phyloP scores from a whole-genome alignment of 1,140 invertebrate genomes.

The Agrilus planipennis region DNA sequence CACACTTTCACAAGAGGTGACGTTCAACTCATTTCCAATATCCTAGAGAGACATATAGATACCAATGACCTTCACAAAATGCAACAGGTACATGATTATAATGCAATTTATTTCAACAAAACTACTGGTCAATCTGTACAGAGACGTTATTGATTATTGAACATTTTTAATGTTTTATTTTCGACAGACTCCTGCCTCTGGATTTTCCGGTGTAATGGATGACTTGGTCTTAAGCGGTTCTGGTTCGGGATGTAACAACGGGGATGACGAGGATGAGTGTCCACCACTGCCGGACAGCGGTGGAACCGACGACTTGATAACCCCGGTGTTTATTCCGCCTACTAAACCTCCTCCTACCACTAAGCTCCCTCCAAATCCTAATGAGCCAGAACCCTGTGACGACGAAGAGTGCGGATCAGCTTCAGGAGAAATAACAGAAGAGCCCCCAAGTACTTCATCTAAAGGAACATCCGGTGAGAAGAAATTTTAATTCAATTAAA shows the following conservation, averaged over 20 bases:
- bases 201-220: constrained; percentile 63
- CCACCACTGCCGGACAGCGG: constrained; percentile 69
- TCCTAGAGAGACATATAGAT: constrained; percentile 54
- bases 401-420: constrained; percentile 78
- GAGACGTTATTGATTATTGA: too few species aligned
- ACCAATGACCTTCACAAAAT: constrained; percentile 52
- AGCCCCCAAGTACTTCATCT: constrained; percentile 45
- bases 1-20: constrained; percentile 60
- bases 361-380: constrained; percentile 33
- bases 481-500: background rate
- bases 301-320: constrained; percentile 81
- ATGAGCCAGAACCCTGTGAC: constrained; percentile 44
- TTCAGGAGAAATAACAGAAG: constrained; percentile 47
- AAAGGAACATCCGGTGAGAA: constrained; percentile 40
- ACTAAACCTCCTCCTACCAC: constrained; percentile 54
- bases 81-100: constrained; percentile 53
- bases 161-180: constrained; percentile 6
- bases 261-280: constrained; percentile 76
- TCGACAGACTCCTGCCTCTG: constrained; percentile 71
- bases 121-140: too few species aligned
- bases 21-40: constrained; percentile 57
- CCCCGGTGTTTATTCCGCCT: constrained; percentile 78
- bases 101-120: background rate
- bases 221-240: constrained; percentile 82
- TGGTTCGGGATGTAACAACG: constrained; percentile 76